A percentile compares a stretch with the other conserved stretches of the same genome.
phyloP scores from a whole-genome alignment of 2,113 vertebrate genomes.

The Seriola dumerili region DNA sequence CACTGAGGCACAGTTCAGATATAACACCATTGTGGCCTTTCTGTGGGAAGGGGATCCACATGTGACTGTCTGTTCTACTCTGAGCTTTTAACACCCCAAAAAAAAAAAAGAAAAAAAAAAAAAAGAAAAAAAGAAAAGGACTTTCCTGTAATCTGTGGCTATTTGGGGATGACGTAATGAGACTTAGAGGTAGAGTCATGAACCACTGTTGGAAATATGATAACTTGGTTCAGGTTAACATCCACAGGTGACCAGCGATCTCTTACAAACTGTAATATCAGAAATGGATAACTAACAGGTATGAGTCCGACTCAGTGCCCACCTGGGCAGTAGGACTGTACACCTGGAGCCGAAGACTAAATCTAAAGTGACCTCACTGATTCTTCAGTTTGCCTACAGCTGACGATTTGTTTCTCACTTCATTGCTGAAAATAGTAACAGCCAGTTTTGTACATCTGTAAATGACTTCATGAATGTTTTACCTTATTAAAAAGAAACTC shows the following conservation, averaged over 20 bases:
- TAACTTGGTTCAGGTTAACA: too few relatives aligned
- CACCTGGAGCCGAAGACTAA: neutral
- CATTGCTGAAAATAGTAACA: neutral
- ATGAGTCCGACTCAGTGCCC: neutral
- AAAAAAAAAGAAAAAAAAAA: neutral
- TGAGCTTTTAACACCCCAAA: neutral
- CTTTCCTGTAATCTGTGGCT: too few relatives aligned
- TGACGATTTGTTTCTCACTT: neutral
- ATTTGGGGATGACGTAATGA: neutral
- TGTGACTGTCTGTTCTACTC: neutral
- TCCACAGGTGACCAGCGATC: too few relatives aligned
- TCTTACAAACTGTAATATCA: neutral
- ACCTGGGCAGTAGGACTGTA: too few relatives aligned
- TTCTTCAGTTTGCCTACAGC: neutral
- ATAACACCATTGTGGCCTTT: neutral
- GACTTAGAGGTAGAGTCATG: neutral
- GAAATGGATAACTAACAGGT: neutral
- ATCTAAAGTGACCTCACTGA: neutral
- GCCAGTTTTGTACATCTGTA: neutral
- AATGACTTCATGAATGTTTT: neutral
- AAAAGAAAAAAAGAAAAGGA: neutral
- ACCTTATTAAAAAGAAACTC: fast-evolving
- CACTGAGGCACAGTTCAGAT: neutral
- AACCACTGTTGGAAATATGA: neutral
- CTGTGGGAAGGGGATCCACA: neutral